Evolutionary conservation across 2,113 vertebrate species (phyloP).

Genomic region (Laticauda laticaudata): DNA sequence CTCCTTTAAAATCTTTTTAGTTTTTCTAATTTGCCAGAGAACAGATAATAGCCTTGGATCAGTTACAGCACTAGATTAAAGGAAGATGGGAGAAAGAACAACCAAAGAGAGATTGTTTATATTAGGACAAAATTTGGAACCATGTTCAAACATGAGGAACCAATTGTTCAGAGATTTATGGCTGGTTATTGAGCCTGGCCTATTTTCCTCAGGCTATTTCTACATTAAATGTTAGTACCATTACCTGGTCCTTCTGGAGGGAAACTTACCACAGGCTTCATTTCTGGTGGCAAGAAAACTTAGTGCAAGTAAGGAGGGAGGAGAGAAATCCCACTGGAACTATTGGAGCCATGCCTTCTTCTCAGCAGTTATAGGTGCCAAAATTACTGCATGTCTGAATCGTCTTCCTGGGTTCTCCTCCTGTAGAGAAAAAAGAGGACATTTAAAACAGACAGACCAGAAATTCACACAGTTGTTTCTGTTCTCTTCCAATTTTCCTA

Average conservation of each 20-base stretch:
- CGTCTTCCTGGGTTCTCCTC: neutral
- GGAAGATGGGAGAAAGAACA: neutral
- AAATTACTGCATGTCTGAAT: neutral
- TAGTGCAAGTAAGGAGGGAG: neutral
- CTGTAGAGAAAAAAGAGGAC: neutral
- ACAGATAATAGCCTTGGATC: neutral
- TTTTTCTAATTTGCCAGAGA: neutral
- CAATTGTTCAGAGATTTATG: neutral
- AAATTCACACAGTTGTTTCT: neutral
- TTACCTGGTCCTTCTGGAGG: neutral
- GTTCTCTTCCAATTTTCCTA: neutral
- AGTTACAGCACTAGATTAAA: neutral
- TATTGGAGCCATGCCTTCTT: neutral
- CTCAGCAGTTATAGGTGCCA: neutral
- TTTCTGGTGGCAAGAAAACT: neutral
- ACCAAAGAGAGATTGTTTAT: neutral
- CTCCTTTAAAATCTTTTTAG: neutral
- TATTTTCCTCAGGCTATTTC: neutral
- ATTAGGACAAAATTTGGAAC: neutral
- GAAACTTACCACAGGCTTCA: neutral
- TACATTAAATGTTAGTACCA: neutral
- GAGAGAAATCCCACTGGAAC: neutral
- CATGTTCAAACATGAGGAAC: neutral
- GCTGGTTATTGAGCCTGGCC: neutral
- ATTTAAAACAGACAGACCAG: neutral